These are phyloP conservation scores for Ginglymostoma cirratum DNA, from an alignment of 2,113 vertebrate genomes.

Conservation along the genomic window DNA sequence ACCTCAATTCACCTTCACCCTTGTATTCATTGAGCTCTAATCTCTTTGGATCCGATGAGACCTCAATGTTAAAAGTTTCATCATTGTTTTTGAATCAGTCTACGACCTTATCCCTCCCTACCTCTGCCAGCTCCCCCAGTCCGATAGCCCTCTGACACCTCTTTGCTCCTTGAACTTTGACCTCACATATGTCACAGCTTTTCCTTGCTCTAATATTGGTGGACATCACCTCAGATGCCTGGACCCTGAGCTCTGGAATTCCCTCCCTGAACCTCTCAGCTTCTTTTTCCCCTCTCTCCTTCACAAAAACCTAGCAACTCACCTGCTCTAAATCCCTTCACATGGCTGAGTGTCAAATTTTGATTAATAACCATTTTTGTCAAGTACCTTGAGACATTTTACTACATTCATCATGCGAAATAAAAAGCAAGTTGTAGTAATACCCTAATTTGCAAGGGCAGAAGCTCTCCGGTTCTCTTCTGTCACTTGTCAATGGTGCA, in stretches of 20 bases:
- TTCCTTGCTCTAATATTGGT: background rate
- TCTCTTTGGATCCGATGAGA: background rate
- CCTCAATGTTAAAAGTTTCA: background rate
- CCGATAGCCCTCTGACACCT: background rate
- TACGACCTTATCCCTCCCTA: background rate
- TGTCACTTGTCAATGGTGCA: background rate
- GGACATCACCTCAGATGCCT: background rate
- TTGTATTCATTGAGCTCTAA: background rate
- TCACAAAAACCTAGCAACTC: background rate
- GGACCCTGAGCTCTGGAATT: background rate
- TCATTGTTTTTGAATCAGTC: background rate
- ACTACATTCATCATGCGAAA: background rate
- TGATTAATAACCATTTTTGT: background rate
- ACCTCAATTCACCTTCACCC: background rate
- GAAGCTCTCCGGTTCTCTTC: background rate
- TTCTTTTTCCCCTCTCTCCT: background rate
- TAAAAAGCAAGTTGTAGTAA: background rate
- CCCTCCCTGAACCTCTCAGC: background rate
- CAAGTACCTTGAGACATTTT: too few relatives aligned
- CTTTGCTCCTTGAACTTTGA: background rate
- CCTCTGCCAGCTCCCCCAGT: background rate
- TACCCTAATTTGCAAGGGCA: background rate
- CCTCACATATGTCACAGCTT: background rate
- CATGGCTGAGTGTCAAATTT: background rate
- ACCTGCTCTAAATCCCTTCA: background rate